Evolutionary conservation across 2,888 invertebrate species (phyloP), one percentile per base, ranked within the genome.

Genomic region (Phrixothrix hirtus): DNA sequence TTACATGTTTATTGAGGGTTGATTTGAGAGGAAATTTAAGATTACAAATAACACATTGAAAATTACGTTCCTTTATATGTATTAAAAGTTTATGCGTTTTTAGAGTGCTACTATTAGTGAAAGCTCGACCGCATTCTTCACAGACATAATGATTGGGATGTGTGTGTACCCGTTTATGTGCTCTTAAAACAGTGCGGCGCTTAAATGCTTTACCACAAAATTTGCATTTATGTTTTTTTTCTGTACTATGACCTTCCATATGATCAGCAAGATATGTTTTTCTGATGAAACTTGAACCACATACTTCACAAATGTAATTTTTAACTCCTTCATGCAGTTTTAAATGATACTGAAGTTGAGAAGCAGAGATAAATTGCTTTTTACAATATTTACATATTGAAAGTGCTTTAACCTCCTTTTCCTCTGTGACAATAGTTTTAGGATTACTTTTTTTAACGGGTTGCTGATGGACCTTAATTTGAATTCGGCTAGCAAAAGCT

Each of bases 141-240:
- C 70, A 70, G 31, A 67, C 59, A 21, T 62, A 64, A 37, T 63
- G 57, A 27, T 63, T 57, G 1, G 66, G 68, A 55, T 67, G 60
- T 10, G 66, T 60, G 46, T 69, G 69, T 3, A 66, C 59, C 14
- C 62, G 59, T 42, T 60, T 61, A 41, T 69, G 69, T 38, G 65
- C 63, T 12, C 60, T 54, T 26, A 68, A 51, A 30, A 65, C 65
- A 1, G 68, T 66, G n/a, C 68, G 53, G 16, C 66, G 58, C 26
- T 64, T 60, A 47, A 68, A 69, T 6, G 60, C 57, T 43, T 69
- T 69, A 3, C 61, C 61, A 49, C 69, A 69, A 36, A 60, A 62
- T 32, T 62, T 57, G 41, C 69, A 69, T 2, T 55, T 52, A 38
- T 65, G 64, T 6, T 58, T 56, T 31, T 59, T 62, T 42, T 62